Conservation (phyloP, 2,888 invertebrate species). For the Meta bourneti region DNA sequence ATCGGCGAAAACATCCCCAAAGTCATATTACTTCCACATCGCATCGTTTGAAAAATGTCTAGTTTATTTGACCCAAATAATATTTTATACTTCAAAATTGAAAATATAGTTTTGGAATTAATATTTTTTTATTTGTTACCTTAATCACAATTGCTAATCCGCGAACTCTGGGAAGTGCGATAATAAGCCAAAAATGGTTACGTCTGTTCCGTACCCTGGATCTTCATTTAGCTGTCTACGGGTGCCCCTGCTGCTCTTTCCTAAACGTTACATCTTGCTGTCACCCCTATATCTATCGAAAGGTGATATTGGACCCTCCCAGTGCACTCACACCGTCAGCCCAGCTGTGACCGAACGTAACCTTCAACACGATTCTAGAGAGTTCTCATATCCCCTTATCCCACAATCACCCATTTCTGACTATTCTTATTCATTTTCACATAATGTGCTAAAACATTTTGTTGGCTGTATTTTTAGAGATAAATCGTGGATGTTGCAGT, state of each 20-base stretch:
- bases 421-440: conserved; percentile 50
- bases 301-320: conserved; percentile 70
- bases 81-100: too few species aligned
- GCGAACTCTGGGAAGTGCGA: conserved; percentile 17
- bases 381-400: conserved; percentile 10
- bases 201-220: conserved; percentile 15
- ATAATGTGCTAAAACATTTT: conserved; percentile 6
- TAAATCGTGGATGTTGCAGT: too few species aligned
- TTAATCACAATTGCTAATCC: not conserved
- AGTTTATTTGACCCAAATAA: too few species aligned
- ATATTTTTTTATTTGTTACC: too few species aligned
- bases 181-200: conserved; percentile 56
- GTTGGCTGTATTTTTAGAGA: too few species aligned
- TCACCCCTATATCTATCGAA: conserved; percentile 65
- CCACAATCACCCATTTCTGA: conserved; percentile 43
- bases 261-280: conserved; percentile 46
- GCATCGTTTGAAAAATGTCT: too few species aligned
- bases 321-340: conserved; percentile 65
- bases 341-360: conserved; percentile 71
- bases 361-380: conserved; percentile 35
- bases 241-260: conserved; percentile 39
- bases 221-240: conserved; percentile 48
- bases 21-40: too few species aligned
- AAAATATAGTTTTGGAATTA: too few species aligned
- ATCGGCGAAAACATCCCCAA: too few species aligned